A percentile compares a stretch with the other conserved stretches of the same genome.
phyloP scores from a whole-genome alignment of 2,113 vertebrate genomes.

The Myrmecophaga tridactyla region DNA sequence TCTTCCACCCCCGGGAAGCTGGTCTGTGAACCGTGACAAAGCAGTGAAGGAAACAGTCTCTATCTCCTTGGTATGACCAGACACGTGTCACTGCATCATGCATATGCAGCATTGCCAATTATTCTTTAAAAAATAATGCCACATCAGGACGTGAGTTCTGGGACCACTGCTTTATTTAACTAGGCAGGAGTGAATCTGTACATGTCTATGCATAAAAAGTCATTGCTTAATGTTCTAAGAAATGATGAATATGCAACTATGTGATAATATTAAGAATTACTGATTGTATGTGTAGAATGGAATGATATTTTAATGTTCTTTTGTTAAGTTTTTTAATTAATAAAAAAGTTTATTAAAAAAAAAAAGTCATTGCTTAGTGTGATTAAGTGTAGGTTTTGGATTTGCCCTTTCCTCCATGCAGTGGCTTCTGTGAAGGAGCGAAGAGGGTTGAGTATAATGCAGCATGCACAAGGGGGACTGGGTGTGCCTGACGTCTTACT shows the following conservation, averaged over 20 bases:
- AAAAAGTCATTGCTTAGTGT: neutral
- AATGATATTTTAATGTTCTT: no score
- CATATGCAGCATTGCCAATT: neutral
- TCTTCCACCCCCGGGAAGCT: neutral
- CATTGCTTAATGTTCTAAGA: neutral
- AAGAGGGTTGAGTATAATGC: conserved; percentile 24
- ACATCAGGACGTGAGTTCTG: conserved; percentile 20
- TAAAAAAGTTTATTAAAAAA: no score
- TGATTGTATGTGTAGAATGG: no score
- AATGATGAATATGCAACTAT: no score
- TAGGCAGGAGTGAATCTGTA: conserved; percentile 40
- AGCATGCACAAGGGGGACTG: neutral
- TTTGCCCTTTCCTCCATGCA: neutral
- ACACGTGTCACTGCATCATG: neutral
- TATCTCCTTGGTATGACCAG: neutral
- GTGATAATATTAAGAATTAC: no score
- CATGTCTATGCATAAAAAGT: conserved; percentile 38
- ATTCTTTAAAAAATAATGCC: conserved; percentile 25
- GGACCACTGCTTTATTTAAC: conserved; percentile 37
- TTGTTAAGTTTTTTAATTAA: no score
- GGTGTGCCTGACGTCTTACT: conserved; percentile 44
- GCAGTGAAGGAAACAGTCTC: neutral
- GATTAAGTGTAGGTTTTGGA: conserved; percentile 37
- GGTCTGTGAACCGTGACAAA: neutral
- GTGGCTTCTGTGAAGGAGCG: neutral